phyloP scores from a whole-genome alignment of 2,888 invertebrate species.

The Cephalotes varians region DNA sequence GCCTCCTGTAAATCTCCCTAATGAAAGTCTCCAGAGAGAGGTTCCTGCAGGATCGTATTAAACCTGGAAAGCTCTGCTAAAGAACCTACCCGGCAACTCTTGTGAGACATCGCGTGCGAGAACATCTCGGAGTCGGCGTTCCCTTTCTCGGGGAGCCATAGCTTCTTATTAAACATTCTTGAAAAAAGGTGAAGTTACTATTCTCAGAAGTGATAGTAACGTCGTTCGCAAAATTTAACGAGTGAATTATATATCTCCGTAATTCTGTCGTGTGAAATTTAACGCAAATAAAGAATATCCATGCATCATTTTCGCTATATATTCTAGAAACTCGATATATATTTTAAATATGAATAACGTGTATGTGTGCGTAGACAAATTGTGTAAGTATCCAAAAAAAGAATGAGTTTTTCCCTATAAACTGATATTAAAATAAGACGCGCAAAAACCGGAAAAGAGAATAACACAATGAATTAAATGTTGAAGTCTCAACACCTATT shows the following conservation, averaged over 20 bases:
- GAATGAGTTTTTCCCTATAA: neutral
- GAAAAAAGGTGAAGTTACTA: constrained; percentile 16
- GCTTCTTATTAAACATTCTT: constrained; percentile 45
- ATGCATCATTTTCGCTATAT: neutral
- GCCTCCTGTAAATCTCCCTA: constrained; percentile 84
- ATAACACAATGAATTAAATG: neutral
- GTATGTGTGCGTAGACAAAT: no score
- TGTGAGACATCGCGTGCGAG: constrained; percentile 57
- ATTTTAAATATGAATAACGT: neutral
- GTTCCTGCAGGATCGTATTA: constrained; percentile 82
- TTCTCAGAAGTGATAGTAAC: neutral
- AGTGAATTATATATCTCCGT: neutral
- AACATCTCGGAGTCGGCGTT: constrained; percentile 19
- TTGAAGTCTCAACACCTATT: neutral
- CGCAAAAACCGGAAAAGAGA: neutral
- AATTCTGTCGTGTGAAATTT: constrained; percentile 21
- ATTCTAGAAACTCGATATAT: neutral
- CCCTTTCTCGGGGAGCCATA: neutral
- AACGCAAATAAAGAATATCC: neutral
- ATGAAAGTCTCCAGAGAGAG: constrained; percentile 84
- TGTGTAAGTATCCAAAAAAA: neutral
- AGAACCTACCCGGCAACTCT: constrained; percentile 73
- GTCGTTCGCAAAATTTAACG: constrained; percentile 32
- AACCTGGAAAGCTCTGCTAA: constrained; percentile 80
- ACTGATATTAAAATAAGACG: constrained; percentile 1